phyloP scores from a whole-genome alignment of 2,113 vertebrate species.

The Strigops habroptila region DNA sequence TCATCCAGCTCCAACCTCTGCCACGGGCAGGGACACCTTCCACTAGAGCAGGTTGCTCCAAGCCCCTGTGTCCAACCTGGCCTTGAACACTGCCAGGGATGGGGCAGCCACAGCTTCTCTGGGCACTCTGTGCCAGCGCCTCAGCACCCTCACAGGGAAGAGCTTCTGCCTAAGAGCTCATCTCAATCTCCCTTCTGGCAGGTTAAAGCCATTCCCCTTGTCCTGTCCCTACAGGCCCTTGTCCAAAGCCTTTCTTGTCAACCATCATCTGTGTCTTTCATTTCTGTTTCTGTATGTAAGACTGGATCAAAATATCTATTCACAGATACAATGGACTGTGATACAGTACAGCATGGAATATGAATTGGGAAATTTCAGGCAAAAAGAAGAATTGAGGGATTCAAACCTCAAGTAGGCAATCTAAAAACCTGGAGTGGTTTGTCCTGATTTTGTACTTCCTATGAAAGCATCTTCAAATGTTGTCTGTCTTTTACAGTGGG shows the following conservation, averaged over 20 bases:
- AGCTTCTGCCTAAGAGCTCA: too few species aligned
- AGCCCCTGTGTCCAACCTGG: too few species aligned
- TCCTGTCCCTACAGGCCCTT: not conserved
- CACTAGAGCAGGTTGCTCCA: not conserved
- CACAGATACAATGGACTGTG: not conserved
- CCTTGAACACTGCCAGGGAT: too few species aligned
- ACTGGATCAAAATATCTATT: not conserved
- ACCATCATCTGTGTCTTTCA: not conserved
- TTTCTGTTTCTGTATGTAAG: not conserved
- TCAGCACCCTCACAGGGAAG: too few species aligned
- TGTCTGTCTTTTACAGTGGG: not conserved
- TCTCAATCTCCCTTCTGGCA: not conserved
- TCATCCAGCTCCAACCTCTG: not conserved
- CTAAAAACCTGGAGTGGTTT: not conserved
- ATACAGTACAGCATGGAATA: fast-evolving
- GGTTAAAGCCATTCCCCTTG: not conserved
- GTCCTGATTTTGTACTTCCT: not conserved
- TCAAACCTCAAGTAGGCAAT: not conserved
- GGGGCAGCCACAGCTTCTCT: too few species aligned
- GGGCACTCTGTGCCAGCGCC: too few species aligned
- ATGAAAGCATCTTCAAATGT: not conserved
- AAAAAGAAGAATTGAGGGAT: not conserved
- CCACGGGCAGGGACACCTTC: not conserved
- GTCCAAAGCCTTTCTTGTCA: not conserved
- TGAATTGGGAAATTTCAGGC: not conserved